phyloP scores from a whole-genome alignment of 2,113 vertebrate species.

The Sceloporus undulatus region DNA sequence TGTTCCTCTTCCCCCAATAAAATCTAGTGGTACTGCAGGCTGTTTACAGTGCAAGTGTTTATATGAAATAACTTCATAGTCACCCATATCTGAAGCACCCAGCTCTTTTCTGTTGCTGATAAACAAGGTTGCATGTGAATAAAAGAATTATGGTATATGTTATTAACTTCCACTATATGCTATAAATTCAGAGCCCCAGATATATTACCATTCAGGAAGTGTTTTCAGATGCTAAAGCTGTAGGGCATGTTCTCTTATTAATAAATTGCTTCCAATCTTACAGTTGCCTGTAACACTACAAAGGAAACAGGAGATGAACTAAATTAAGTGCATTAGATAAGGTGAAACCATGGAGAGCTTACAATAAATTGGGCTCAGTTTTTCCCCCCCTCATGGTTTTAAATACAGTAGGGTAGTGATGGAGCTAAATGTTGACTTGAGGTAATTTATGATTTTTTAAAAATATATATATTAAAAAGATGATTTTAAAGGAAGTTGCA shows the following conservation, averaged over 20 bases:
- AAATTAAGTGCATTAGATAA: constrained; percentile 63
- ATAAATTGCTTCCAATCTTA: constrained; percentile 65
- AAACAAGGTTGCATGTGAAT: constrained; percentile 45
- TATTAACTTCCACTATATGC: constrained; percentile 45
- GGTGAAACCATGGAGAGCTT: constrained; percentile 44
- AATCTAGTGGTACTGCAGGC: rapidly evolving
- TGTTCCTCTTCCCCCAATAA: neutral
- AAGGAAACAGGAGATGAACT: constrained; percentile 48
- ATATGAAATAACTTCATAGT: neutral
- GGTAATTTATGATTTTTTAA: constrained; percentile 65
- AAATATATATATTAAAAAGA: constrained; percentile 58
- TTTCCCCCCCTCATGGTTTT: constrained; percentile 25
- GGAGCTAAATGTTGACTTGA: constrained; percentile 54
- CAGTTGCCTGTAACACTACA: constrained; percentile 47
- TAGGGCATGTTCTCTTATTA: constrained; percentile 60
- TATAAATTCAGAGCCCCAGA: constrained; percentile 37
- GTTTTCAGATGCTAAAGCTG: constrained; percentile 52
- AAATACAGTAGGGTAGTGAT: constrained; percentile 43
- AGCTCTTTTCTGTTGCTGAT: constrained; percentile 12
- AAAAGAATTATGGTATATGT: constrained; percentile 27
- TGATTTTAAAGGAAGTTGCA: constrained; percentile 76
- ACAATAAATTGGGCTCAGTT: constrained; percentile 56
- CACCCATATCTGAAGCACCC: neutral
- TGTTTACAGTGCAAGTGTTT: neutral
- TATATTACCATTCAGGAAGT: constrained; percentile 46